Percentiles rank a stretch among this genome's conserved stretches.
phyloP scores from a whole-genome alignment of 2,888 invertebrate species.

The Athalia rosae region DNA sequence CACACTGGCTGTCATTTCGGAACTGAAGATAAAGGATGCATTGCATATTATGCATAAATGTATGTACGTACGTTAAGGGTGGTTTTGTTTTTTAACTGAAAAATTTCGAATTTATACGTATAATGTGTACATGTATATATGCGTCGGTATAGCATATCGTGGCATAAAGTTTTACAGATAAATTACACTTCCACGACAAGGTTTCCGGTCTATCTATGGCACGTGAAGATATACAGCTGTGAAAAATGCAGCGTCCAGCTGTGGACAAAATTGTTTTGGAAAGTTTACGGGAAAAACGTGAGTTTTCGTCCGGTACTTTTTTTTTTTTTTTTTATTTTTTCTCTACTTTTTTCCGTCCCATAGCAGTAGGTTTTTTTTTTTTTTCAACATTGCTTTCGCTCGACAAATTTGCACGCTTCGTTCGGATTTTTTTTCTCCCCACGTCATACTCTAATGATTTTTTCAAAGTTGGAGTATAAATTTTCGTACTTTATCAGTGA shows the following conservation, averaged over 20 bases:
- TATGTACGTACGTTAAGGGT: not conserved
- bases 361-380: too few relatives aligned
- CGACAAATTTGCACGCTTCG: too few relatives aligned
- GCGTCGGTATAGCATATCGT: not conserved
- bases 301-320: conserved; percentile 20
- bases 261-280: not conserved
- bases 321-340: conserved; percentile 7
- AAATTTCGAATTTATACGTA: conserved; percentile 24
- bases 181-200: conserved; percentile 29
- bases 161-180: conserved; percentile 33
- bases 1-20: too few relatives aligned
- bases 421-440: too few relatives aligned
- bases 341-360: not conserved
- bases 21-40: too few relatives aligned
- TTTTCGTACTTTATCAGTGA: too few relatives aligned
- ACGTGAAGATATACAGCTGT: conserved; percentile 23
- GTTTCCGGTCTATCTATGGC: conserved; percentile 20
- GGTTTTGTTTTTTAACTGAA: not conserved
- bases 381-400: too few relatives aligned
- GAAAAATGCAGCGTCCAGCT: conserved; percentile 24
- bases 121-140: conserved; percentile 14
- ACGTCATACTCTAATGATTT: too few relatives aligned
- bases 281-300: not conserved
- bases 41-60: too few relatives aligned
- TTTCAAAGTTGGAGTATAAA: too few relatives aligned